phyloP scores from a whole-genome alignment of 1,140 invertebrate species.

The Brachionus calyciflorus region DNA sequence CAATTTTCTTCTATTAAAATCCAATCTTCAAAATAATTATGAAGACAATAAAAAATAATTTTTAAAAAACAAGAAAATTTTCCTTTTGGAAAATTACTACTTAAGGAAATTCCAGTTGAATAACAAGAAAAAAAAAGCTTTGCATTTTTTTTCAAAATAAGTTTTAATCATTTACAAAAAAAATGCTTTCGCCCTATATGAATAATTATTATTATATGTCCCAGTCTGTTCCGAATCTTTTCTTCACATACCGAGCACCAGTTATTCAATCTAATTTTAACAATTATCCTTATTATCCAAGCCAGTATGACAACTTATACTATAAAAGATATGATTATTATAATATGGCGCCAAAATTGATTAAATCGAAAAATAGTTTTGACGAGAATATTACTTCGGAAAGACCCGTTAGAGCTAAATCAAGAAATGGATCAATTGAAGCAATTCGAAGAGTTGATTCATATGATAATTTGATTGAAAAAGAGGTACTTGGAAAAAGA shows the following conservation, averaged over 20 bases:
- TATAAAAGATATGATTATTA: not conserved
- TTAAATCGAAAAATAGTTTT: not conserved
- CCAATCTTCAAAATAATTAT: slow-evolving; percentile 2
- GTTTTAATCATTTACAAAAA: no score
- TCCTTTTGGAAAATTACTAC: not conserved
- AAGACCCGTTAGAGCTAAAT: not conserved
- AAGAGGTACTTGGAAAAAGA: not conserved
- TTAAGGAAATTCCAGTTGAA: no score
- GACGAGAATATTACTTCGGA: not conserved
- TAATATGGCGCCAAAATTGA: not conserved
- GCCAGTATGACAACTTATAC: not conserved
- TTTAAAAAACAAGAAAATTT: not conserved
- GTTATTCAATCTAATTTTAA: not conserved
- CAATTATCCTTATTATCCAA: not conserved
- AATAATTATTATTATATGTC: slow-evolving; percentile 8
- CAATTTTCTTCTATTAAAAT: slow-evolving; percentile 13
- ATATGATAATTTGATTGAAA: not conserved
- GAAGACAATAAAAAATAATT: not conserved
- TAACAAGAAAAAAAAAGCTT: no score
- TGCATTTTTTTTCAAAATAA: not conserved
- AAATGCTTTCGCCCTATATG: not conserved
- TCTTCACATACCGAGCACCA: not conserved
- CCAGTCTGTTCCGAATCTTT: slow-evolving; percentile 6
- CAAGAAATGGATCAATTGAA: not conserved
- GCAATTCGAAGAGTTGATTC: not conserved